Conservation (phyloP, 1,140 invertebrate species). For the Lepidurus packardi region DNA sequence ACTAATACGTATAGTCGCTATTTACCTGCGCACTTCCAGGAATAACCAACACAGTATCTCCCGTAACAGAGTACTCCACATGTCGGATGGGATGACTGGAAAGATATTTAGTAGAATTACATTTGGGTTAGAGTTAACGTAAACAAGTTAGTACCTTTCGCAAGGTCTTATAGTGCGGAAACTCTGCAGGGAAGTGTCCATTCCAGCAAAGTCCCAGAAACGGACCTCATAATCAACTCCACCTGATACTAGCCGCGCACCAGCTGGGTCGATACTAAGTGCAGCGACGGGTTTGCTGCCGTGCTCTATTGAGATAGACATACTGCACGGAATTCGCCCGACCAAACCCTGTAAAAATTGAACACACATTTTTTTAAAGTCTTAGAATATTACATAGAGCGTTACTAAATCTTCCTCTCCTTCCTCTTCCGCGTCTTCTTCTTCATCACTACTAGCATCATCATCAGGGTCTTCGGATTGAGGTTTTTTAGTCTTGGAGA, state of each 20-base stretch:
- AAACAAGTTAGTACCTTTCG: conserved; percentile 58
- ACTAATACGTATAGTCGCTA: not conserved
- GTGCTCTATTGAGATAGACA: conserved; percentile 78
- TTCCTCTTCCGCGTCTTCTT: conserved; percentile 48
- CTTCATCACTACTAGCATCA: conserved; percentile 33
- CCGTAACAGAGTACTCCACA: conserved; percentile 86
- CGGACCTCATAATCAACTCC: conserved; percentile 91
- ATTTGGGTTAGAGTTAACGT: conserved; percentile 24
- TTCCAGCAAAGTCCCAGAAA: conserved; percentile 97
- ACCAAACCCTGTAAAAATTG: conserved; percentile 41
- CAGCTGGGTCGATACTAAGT: conserved; percentile 82
- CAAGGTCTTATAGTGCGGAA: conserved; percentile 89
- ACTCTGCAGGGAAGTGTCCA: conserved; percentile 83
- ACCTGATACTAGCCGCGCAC: conserved; percentile 85
- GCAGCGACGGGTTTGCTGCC: conserved; percentile 80
- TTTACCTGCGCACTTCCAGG: conserved; percentile 63
- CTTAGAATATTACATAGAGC: conserved; percentile 36
- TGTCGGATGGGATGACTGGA: conserved; percentile 77
- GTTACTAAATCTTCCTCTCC: conserved; percentile 54
- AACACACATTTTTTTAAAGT: not conserved
- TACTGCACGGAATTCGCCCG: conserved; percentile 66
- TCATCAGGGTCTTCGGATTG: conserved; percentile 36
- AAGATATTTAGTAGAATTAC: conserved; percentile 37
- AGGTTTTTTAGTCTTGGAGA: conserved; percentile 12
- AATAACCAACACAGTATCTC: conserved; percentile 88